Evolutionary conservation across 2,113 vertebrate species (phyloP).

Genomic region (Pristiophorus japonicus): DNA sequence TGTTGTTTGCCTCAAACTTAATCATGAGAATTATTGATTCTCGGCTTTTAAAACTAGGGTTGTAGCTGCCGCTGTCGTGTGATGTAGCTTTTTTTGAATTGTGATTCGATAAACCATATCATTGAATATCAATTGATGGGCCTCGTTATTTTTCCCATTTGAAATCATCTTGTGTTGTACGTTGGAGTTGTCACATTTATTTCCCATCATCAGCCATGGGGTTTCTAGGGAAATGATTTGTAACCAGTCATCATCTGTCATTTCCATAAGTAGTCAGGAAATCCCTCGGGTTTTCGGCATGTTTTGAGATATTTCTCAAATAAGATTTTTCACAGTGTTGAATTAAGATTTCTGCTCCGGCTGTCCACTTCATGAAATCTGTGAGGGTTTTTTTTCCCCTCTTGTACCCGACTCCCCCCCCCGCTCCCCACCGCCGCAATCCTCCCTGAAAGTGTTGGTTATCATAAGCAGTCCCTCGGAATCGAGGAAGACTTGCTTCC

Average conservation of each 20-base stretch:
- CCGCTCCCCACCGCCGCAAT: too few relatives aligned
- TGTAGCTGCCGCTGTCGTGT: not conserved
- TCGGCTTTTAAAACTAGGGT: not conserved
- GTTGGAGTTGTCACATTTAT: not conserved
- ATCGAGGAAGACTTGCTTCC: too few relatives aligned
- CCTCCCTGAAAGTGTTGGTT: not conserved
- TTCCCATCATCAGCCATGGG: not conserved
- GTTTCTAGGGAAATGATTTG: slow-evolving; percentile 11
- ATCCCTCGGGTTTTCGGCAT: not conserved
- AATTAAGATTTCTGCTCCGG: not conserved
- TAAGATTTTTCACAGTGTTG: slow-evolving; percentile 18
- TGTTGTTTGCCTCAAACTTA: slow-evolving; percentile 18
- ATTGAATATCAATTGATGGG: slow-evolving; percentile 31
- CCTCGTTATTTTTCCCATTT: not conserved
- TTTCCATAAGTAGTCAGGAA: not conserved
- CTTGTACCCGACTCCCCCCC: too few relatives aligned
- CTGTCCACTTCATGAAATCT: not conserved
- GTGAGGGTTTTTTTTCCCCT: not conserved
- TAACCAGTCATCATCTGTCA: slow-evolving; percentile 28
- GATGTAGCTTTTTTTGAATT: not conserved
- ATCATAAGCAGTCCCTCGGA: too few relatives aligned
- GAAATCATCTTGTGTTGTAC: not conserved
- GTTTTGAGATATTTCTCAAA: slow-evolving; percentile 1
- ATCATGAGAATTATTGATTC: slow-evolving; percentile 17
- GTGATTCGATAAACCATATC: slow-evolving; percentile 12